Base-by-base conservation (phyloP, 2,888 invertebrate species). In the Standfussiana lucernea region DNA sequence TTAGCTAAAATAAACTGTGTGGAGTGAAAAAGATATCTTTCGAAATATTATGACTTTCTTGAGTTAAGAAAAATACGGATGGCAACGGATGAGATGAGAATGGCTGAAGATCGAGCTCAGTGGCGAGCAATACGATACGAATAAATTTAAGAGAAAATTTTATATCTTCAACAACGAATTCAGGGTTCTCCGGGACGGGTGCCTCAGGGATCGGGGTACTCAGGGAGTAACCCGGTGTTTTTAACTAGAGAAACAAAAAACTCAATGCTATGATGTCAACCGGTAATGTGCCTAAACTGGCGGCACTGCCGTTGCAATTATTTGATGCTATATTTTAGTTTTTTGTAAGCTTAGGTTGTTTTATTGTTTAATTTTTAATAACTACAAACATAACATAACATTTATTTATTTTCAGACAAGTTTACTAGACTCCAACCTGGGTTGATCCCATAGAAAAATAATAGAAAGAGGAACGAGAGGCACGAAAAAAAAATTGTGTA, bases 1-100 rank as follows among this genome's bases (percentile, higher is more conserved):
- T 64, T 84, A 59, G 35, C 24, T 59, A 72, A 32, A 69, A 28
- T 79, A 74, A 82, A 82, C 67, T 40, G 6, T 62, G 7, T 13
- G 8, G 15, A 21, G 7, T 53, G 53, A 18, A 65, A 77, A 66
- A 69, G 32, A 66, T 61, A 56, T 79, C 45, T 75, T 15, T 69
- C 53, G 67, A 67, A 74, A 79, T 64, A 47, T 64, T 77, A 72
- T 72, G 37, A 78, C 50, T 71, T 42, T 50, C 18, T 61, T 24
- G 28, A 53, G 35, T 40, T 40, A 35, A 53, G 11, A 66, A 56
- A 66, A 67, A 76, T 67, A 35, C 6, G 3, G 11, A 10, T 37
- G 11, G n/a, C 21, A 53, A 53, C 28, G 1, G 24, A 42, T 45
- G 28, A 64, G 11, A 24, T n/a, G 3, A 28, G 28, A 75, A 10